phyloP scores from a whole-genome alignment of 2,888 invertebrate species.

The Gymnoscelis rufifasciata region DNA sequence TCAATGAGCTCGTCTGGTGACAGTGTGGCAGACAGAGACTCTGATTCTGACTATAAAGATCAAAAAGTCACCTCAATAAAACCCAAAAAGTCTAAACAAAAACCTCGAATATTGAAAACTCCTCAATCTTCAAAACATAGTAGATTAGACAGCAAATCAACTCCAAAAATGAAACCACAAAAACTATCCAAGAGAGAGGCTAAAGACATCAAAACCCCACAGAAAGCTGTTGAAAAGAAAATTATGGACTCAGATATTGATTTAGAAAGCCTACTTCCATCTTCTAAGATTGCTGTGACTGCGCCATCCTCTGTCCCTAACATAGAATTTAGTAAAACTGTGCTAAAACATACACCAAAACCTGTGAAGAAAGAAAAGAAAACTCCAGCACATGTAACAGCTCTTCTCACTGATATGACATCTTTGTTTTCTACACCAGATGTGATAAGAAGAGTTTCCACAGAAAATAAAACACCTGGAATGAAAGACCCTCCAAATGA shows the following conservation, averaged over 20 bases:
- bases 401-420: slow-evolving; percentile 79
- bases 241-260: slow-evolving; percentile 44
- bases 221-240: slow-evolving; percentile 41
- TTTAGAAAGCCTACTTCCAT: slow-evolving; percentile 45
- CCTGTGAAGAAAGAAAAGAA: slow-evolving; percentile 75
- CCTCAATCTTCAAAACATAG: slow-evolving; percentile 40
- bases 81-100: slow-evolving; percentile 53
- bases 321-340: slow-evolving; percentile 56
- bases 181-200: slow-evolving; percentile 53
- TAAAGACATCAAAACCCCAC: slow-evolving; percentile 53
- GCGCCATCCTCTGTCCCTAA: slow-evolving; percentile 24
- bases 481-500: slow-evolving; percentile 62
- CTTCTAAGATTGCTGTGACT: slow-evolving; percentile 40
- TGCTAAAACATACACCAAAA: slow-evolving; percentile 64
- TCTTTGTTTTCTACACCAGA: slow-evolving; percentile 88
- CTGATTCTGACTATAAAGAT: slow-evolving; percentile 81
- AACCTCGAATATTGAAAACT: slow-evolving; percentile 63
- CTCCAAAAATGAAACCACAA: slow-evolving; percentile 53
- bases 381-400: slow-evolving; percentile 79
- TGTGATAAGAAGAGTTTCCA: slow-evolving; percentile 84
- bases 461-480: slow-evolving; percentile 66
- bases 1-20: slow-evolving; percentile 73
- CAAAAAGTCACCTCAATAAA: slow-evolving; percentile 53
- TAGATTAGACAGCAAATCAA: slow-evolving; percentile 53
- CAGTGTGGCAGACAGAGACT: slow-evolving; percentile 80